Conservation (phyloP, 2,797 vertebrate genomes). For the Hypotaenidia philippensis region DNA sequence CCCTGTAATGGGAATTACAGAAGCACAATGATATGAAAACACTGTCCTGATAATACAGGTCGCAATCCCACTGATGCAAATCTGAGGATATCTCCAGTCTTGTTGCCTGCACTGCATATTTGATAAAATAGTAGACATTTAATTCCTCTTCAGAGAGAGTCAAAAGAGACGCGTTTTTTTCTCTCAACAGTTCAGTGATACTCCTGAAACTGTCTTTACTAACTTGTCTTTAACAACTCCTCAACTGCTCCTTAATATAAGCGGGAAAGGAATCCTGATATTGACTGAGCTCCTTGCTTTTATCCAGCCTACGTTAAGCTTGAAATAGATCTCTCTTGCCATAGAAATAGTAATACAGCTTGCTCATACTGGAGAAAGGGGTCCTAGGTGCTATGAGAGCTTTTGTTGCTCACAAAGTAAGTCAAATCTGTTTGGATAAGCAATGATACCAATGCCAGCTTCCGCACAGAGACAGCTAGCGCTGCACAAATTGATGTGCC, state of each 20-base stretch:
- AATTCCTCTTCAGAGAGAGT: background rate
- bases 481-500: conserved; percentile 60
- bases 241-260: conserved; percentile 1
- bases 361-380: background rate
- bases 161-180: background rate
- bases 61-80: background rate
- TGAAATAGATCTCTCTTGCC: conserved; percentile 32
- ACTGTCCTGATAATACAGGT: background rate
- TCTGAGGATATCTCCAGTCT: background rate
- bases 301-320: conserved; percentile 8
- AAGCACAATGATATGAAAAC: background rate
- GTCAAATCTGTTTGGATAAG: conserved; percentile 18
- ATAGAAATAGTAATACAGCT: conserved; percentile 30
- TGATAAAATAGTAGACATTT: background rate
- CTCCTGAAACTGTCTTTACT: background rate
- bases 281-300: conserved; percentile 23
- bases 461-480: background rate
- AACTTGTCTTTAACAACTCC: background rate
- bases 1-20: background rate
- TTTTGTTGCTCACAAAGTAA: background rate
- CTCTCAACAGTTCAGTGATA: background rate
- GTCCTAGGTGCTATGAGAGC: background rate
- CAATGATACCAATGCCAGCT: background rate
- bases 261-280: background rate
- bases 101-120: background rate